phyloP scores from a whole-genome alignment of 30 jellyfish, hydroid and myxozoan species.

The Turritopsis rubra region DNA sequence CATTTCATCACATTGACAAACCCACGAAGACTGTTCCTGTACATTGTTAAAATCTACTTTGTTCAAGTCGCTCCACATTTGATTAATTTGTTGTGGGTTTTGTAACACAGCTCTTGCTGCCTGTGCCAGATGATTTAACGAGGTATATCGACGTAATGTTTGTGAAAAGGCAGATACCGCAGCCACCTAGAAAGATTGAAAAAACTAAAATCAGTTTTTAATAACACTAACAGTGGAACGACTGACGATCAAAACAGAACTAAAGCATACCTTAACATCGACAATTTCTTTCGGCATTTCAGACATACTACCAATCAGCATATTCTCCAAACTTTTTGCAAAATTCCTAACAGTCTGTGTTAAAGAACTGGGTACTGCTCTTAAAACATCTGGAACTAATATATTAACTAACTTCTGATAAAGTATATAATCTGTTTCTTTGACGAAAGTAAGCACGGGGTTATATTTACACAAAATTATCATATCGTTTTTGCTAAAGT shows the following conservation, averaged over 20 bases:
- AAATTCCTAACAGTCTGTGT: slow-evolving; percentile 91
- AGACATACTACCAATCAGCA: slow-evolving; percentile 87
- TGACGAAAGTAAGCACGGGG: slow-evolving; percentile 84
- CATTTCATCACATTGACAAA: slow-evolving; percentile 92
- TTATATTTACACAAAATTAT: slow-evolving; percentile 63
- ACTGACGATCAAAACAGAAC: neutral
- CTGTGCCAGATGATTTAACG: slow-evolving; percentile 95
- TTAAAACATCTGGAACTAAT: slow-evolving; percentile 86
- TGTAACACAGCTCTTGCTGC: slow-evolving; percentile 98
- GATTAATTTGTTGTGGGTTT: slow-evolving; percentile 92
- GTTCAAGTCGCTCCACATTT: slow-evolving; percentile 92
- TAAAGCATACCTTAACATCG: slow-evolving; percentile 52
- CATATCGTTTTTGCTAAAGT: slow-evolving; percentile 47
- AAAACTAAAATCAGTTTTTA: neutral
- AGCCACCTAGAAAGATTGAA: slow-evolving; percentile 50
- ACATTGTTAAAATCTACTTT: slow-evolving; percentile 92
- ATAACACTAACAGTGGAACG: neutral
- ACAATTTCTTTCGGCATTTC: slow-evolving; percentile 93
- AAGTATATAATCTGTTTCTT: slow-evolving; percentile 76
- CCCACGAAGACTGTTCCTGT: slow-evolving; percentile 99
- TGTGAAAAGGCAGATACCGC: slow-evolving; percentile 98
- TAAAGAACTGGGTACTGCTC: slow-evolving; percentile 97
- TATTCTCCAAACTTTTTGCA: slow-evolving; percentile 88
- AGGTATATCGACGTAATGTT: slow-evolving; percentile 92
- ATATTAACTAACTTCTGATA: slow-evolving; percentile 82